Evolutionary conservation across 2,797 vertebrate species (phyloP), one percentile per base, ranked within the genome.

Genomic region (Chromobotia macracanthus): DNA sequence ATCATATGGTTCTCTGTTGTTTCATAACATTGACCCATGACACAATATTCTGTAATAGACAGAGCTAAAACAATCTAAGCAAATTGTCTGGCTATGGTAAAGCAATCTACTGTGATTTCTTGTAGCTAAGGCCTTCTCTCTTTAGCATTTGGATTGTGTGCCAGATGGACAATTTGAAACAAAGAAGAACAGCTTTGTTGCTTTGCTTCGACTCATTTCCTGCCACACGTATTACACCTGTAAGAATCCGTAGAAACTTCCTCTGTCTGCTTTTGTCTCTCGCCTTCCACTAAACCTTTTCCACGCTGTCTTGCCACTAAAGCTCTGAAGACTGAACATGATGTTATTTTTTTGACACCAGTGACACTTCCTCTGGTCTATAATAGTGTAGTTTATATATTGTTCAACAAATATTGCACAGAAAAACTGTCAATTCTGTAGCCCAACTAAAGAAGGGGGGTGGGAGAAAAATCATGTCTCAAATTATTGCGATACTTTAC

Each of bases 311-410:
- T 83, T 19, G 53, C 65, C 28, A 35, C 84, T 74, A 80, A 56
- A 50, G 8, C 46, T 72, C 15, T 86, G 64, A 85, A 80, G 82
- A 76, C 23, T 19, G 51, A 72, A 81, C 82, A 87, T 90, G 81
- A 90, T 87, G 82, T 87, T 79, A 38, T 48, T 71, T 61, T 72
- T 68, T 69, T 61, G 75, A 72, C 75, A 51, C 71, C 50, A 75
- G 31, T 21, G 41, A 48, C 28, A 71, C 48, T 87, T 81, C 85
- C 64, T 81, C 48, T 65, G 67, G 72, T 48, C 50, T 74, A 48
- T 68, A 78, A 53, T 76, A 82, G 72, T 21, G 69, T 68, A 25
- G 58, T 75, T 63, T 5, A 61, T 56, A 77, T 16, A 51, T 31
- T 76, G 21, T 35, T 25, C 16, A 48, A 11, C 13, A 16, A 13